A percentile compares a stretch with the other conserved stretches of the same genome.
Evolutionary conservation across 2,888 invertebrate species (phyloP).

Genomic region (Lepidocyrtoides sp.): DNA sequence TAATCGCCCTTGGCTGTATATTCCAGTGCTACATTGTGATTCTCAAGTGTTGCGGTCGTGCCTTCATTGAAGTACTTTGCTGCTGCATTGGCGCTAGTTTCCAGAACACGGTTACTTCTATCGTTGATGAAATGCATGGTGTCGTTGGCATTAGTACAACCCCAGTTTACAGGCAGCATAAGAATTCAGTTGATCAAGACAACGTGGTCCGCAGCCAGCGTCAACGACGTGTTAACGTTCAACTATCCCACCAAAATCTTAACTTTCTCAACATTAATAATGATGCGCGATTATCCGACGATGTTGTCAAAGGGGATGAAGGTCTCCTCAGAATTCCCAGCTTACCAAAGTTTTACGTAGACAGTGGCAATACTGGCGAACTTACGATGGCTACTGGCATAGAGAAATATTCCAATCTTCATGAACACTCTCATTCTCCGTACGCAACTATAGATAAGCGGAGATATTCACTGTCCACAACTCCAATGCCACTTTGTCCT

Average conservation of each 20-base stretch:
- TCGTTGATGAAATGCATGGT: constrained; percentile 77
- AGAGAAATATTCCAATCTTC: not conserved
- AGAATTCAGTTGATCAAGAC: constrained; percentile 39
- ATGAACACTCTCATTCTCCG: not conserved
- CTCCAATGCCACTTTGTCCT: too few relatives aligned
- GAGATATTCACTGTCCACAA: not conserved
- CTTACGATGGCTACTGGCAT: not conserved
- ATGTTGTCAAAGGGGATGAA: not conserved
- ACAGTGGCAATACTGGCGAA: not conserved
- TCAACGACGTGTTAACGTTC: not conserved
- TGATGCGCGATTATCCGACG: not conserved
- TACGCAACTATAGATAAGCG: constrained; percentile 3
- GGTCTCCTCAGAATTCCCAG: constrained; percentile 12
- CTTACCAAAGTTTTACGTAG: constrained; percentile 3
- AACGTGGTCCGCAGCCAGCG: not conserved
- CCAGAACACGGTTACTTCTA: constrained; percentile 74
- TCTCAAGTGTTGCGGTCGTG: constrained; percentile 78
- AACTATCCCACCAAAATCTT: not conserved
- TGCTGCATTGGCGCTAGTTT: constrained; percentile 80
- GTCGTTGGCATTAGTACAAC: constrained; percentile 44
- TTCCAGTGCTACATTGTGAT: constrained; percentile 82
- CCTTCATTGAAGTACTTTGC: constrained; percentile 83
- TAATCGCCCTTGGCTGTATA: constrained; percentile 54
- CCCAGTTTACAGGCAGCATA: constrained; percentile 33
- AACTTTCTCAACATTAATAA: not conserved